A percentile compares a stretch with the other conserved stretches of the same genome.
Evolutionary conservation across 2,888 invertebrate genomes (phyloP).

Genomic region (Drepana falcataria): DNA sequence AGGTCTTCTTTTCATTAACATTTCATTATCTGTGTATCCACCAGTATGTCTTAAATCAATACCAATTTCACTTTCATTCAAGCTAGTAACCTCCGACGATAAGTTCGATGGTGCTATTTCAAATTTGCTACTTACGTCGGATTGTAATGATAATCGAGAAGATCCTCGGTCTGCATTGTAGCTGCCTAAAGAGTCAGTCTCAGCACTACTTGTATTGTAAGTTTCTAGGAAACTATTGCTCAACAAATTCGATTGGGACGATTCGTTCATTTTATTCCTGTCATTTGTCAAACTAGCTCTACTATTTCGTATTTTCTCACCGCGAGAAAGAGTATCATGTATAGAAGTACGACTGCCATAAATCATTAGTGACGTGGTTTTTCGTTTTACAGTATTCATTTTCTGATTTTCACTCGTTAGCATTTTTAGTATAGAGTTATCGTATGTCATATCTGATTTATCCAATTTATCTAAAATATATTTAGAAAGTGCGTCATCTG

Average conservation of each 20-base stretch:
- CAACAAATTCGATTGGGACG: slow-evolving; percentile 32
- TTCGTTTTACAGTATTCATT: slow-evolving; percentile 64
- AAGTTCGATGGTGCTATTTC: slow-evolving; percentile 62
- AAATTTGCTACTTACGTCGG: slow-evolving; percentile 73
- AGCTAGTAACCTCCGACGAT: slow-evolving; percentile 62
- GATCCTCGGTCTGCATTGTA: slow-evolving; percentile 69
- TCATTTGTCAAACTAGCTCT: slow-evolving; percentile 65
- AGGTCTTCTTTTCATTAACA: slow-evolving; percentile 83
- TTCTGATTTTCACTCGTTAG: slow-evolving; percentile 67
- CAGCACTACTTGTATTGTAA: slow-evolving; percentile 54
- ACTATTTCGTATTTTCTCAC: slow-evolving; percentile 69
- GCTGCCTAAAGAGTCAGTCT: slow-evolving; percentile 66
- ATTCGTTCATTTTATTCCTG: slow-evolving; percentile 45
- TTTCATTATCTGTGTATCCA: slow-evolving; percentile 74
- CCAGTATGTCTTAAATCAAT: slow-evolving; percentile 75
- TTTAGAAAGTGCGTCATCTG: slow-evolving; percentile 77
- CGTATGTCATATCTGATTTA: slow-evolving; percentile 65
- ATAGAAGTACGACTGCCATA: slow-evolving; percentile 73
- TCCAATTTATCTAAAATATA: slow-evolving; percentile 75
- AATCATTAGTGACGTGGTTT: slow-evolving; percentile 73
- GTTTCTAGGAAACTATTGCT: slow-evolving; percentile 53
- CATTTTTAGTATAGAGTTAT: slow-evolving; percentile 72
- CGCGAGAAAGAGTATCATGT: slow-evolving; percentile 71
- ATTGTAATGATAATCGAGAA: slow-evolving; percentile 67
- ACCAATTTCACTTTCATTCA: slow-evolving; percentile 66